These are phyloP conservation scores for Uropetala carovei DNA, from an alignment of 2,888 invertebrate species.

Conservation along the genomic window DNA sequence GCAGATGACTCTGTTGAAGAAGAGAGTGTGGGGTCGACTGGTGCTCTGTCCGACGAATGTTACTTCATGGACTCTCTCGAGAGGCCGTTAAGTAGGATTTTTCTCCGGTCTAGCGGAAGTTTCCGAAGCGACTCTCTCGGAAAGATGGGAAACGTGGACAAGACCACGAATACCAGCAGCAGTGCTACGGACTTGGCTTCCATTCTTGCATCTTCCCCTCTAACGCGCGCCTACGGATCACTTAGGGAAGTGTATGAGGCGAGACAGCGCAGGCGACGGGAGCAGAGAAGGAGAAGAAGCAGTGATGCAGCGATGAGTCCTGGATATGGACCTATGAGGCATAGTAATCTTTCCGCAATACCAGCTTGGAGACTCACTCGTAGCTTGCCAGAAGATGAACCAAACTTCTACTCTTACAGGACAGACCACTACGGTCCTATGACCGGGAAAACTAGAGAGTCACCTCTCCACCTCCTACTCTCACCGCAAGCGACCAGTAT, in stretches of 20 bases:
- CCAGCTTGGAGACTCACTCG: slow-evolving; percentile 37
- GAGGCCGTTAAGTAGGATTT: slow-evolving; percentile 79
- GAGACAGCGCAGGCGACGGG: slow-evolving; percentile 64
- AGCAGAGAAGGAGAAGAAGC: slow-evolving; percentile 62
- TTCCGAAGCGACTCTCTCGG: slow-evolving; percentile 79
- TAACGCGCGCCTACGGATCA: slow-evolving; percentile 80
- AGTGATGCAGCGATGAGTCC: slow-evolving; percentile 56
- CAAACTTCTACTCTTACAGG: slow-evolving; percentile 2
- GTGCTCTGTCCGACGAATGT: slow-evolving; percentile 67
- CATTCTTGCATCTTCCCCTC: slow-evolving; percentile 71
- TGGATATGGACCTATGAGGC: slow-evolving; percentile 7
- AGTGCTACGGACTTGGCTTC: slow-evolving; percentile 65
- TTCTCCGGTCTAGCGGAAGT: slow-evolving; percentile 82
- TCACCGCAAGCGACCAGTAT: neutral
- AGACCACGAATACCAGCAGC: neutral
- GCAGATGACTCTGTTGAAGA: slow-evolving; percentile 73
- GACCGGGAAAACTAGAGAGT: neutral
- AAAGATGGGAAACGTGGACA: neutral
- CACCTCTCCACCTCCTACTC: slow-evolving; percentile 6
- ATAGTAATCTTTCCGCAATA: slow-evolving; percentile 34
- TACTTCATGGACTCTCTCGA: slow-evolving; percentile 77
- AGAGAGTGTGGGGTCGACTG: slow-evolving; percentile 64
- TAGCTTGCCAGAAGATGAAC: neutral
- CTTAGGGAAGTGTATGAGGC: slow-evolving; percentile 86
- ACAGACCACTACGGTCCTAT: slow-evolving; percentile 19